Percentiles rank a stretch among this genome's conserved stretches.
phyloP scores from a whole-genome alignment of 2,888 invertebrate species.

The Drosophila meridiana region DNA sequence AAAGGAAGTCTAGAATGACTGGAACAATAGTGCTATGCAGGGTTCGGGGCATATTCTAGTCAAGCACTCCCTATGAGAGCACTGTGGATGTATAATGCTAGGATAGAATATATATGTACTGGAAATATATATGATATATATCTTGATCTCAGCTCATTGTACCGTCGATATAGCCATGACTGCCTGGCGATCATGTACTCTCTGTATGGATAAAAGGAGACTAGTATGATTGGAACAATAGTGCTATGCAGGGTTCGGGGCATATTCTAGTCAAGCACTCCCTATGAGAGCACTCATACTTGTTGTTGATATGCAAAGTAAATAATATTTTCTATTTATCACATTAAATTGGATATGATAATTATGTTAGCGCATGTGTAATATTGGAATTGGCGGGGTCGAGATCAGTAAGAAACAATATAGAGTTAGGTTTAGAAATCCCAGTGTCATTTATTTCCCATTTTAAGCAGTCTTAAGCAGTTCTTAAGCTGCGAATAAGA shows the following conservation, averaged over 20 bases:
- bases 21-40: not conserved
- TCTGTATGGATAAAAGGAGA: not conserved
- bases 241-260: not conserved
- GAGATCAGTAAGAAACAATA: too few species aligned
- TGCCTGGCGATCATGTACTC: not conserved
- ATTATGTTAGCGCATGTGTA: not conserved
- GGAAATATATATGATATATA: not conserved
- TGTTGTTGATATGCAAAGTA: slow-evolving; percentile 16
- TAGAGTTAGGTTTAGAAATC: too few species aligned
- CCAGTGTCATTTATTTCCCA: too few species aligned
- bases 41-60: not conserved
- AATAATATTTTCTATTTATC: slow-evolving; percentile 5
- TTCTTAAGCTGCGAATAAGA: too few species aligned
- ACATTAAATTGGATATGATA: not conserved
- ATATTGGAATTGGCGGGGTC: not conserved
- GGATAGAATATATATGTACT: not conserved
- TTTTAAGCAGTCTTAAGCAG: too few species aligned
- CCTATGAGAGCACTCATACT: not conserved
- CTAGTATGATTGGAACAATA: not conserved
- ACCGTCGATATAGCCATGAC: not conserved
- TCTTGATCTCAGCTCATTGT: not conserved
- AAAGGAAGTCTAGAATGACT: not conserved
- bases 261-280: not conserved
- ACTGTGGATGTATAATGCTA: not conserved
- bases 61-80: not conserved